Conservation (phyloP, 2,797 vertebrate species). For the Geotrypetes seraphini region DNA sequence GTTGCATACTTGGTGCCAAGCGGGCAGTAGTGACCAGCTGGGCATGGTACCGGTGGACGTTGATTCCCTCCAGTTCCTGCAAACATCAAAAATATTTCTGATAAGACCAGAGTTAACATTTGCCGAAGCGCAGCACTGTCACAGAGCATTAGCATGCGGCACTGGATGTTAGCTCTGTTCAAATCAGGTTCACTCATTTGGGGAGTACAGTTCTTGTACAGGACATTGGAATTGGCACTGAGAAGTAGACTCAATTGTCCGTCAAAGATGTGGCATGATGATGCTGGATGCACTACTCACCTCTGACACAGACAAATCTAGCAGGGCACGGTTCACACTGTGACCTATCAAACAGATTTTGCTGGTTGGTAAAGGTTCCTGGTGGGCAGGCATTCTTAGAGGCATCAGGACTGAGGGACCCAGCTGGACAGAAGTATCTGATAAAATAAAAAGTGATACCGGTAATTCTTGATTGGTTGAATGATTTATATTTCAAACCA, state of each 20-base stretch:
- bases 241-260: no score
- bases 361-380: constrained; percentile 61
- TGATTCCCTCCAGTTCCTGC: constrained; percentile 73
- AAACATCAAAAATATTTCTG: neutral
- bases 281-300: no score
- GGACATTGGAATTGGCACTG: no score
- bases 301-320: constrained; percentile 64
- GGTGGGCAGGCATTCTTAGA: constrained; percentile 63
- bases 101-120: no score
- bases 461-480: no score
- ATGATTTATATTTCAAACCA: no score
- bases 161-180: no score
- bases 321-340: constrained; percentile 73
- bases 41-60: constrained; percentile 65
- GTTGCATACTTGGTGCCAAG: constrained; percentile 65
- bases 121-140: no score
- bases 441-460: neutral
- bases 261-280: no score
- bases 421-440: constrained; percentile 56
- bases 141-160: no score
- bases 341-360: constrained; percentile 64
- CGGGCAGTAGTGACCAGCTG: constrained; percentile 78
- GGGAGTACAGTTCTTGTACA: no score
- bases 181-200: no score
- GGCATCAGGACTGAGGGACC: constrained; percentile 63